phyloP scores from a whole-genome alignment of 2,113 vertebrate genomes.

The Acrocephalus kingi region DNA sequence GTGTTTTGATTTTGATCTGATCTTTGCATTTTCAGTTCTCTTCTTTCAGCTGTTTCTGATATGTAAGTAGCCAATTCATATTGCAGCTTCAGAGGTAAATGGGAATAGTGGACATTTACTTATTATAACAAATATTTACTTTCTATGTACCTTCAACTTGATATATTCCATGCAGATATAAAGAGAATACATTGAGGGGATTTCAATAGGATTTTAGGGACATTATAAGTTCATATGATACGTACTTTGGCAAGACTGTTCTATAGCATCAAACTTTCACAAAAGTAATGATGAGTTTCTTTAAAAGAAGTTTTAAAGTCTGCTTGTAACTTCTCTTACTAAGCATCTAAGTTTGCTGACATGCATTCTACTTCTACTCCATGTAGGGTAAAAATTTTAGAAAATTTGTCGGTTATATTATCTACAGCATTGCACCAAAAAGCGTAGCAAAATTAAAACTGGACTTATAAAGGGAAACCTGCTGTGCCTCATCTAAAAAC shows the following conservation, averaged over 20 bases:
- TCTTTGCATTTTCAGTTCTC: not conserved
- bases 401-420: not conserved
- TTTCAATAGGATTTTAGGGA: not conserved
- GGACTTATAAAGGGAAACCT: not conserved
- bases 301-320: not conserved
- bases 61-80: not conserved
- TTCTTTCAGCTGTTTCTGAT: not conserved
- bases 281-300: not conserved
- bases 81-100: not conserved
- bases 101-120: not conserved
- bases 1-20: not conserved
- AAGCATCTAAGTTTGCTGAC: not conserved
- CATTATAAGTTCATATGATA: not conserved
- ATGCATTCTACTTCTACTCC: not conserved
- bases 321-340: not conserved
- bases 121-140: not conserved
- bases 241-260: not conserved
- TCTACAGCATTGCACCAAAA: not conserved
- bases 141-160: not conserved
- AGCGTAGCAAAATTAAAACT: not conserved
- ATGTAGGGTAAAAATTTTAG: not conserved
- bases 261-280: not conserved
- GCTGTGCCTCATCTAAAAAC: not conserved
- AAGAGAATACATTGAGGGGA: not conserved
- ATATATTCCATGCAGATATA: not conserved